Percentiles rank a stretch among this genome's conserved stretches.
These are phyloP conservation scores for Columbina picui DNA, from an alignment of 2,113 vertebrate species.

Conservation along the genomic window DNA sequence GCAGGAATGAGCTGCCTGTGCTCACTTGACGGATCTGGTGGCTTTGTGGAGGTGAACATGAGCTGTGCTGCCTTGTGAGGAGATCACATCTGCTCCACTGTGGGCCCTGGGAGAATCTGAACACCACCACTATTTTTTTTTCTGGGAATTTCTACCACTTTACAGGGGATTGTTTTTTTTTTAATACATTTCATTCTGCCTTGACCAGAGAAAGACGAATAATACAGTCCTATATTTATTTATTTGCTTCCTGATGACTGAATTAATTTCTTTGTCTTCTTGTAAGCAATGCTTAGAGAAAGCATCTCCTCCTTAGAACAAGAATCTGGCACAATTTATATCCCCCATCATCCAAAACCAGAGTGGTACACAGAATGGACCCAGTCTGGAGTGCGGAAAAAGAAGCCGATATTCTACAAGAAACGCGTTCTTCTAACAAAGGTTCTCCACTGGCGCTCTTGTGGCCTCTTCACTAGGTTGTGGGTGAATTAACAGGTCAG, in stretches of 20 bases:
- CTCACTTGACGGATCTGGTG: not conserved
- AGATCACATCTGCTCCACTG: not conserved
- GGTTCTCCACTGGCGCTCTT: not conserved
- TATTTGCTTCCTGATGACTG: not conserved
- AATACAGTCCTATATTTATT: not conserved
- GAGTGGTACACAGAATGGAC: not conserved
- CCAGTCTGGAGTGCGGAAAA: not conserved
- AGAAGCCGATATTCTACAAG: not conserved
- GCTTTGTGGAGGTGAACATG: not conserved
- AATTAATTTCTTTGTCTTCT: not conserved
- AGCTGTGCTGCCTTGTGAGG: not conserved
- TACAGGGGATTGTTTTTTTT: not conserved
- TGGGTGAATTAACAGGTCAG: constrained; percentile 42
- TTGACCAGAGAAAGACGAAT: not conserved
- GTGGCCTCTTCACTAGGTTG: not conserved
- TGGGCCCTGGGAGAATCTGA: not conserved
- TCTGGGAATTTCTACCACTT: not conserved
- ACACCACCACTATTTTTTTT: not conserved
- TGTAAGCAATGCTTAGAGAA: not conserved
- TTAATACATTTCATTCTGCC: not conserved
- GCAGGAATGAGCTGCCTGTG: not conserved
- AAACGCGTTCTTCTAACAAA: not conserved
- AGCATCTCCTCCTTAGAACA: not conserved
- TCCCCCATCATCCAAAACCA: not conserved
- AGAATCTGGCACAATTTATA: not conserved